These are phyloP conservation scores for Scaptomyza polygonia DNA, from an alignment of 2,888 invertebrate species.

Conservation along the genomic window DNA sequence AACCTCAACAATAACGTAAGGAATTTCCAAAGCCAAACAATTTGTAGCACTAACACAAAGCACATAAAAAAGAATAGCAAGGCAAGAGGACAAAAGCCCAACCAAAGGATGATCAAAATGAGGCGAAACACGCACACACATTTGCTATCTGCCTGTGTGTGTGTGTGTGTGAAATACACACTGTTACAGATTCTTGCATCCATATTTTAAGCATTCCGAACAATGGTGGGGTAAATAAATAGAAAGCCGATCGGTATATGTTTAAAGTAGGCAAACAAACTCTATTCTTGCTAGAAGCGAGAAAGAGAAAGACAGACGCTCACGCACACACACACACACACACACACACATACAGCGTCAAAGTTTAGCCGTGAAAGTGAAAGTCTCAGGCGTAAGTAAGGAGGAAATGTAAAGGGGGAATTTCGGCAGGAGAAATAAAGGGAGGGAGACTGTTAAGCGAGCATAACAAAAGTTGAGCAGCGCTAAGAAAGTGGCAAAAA, in stretches of 20 bases:
- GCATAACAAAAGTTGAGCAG: conserved; percentile 78
- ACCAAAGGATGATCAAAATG: conserved; percentile 38
- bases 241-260: conserved; percentile 70
- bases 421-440: not conserved
- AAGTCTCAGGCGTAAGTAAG: conserved; percentile 47
- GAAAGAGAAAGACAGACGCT: conserved; percentile 5
- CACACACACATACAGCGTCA: conserved; percentile 21
- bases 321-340: conserved; percentile 10
- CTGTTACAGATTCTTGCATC: conserved; percentile 33
- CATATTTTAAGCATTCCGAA: conserved; percentile 39
- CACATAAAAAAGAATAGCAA: conserved; percentile 47
- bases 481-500: conserved; percentile 74
- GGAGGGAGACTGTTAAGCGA: conserved; percentile 55
- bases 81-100: conserved; percentile 12
- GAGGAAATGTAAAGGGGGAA: conserved; percentile 35
- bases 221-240: conserved; percentile 51
- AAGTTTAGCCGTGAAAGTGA: conserved; percentile 54
- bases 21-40: conserved; percentile 76
- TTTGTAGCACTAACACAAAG: conserved; percentile 73
- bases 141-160: not conserved
- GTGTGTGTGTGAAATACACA: conserved; percentile 20
- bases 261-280: conserved; percentile 67
- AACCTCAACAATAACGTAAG: conserved; percentile 70
- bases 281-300: conserved; percentile 3
- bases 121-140: conserved; percentile 3